Evolutionary conservation across 1,140 invertebrate genomes (phyloP).

Genomic region (Atopsyche davidsoni): DNA sequence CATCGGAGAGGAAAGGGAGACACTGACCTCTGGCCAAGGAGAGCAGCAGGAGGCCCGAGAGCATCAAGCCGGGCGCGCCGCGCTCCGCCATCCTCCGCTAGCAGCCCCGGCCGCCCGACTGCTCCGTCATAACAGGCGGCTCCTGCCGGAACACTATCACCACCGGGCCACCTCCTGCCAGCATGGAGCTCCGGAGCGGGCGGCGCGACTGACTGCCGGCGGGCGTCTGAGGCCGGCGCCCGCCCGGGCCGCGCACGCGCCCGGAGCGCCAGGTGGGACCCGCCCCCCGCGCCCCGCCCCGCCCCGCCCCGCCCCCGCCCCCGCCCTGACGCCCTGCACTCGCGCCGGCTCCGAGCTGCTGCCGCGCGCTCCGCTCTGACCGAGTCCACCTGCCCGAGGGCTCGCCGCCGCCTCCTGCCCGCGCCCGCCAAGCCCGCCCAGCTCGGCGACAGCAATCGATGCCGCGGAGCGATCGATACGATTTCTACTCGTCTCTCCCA

Average conservation of each 20-base stretch:
- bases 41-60: slow-evolving; percentile 17
- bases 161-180: slow-evolving; percentile 35
- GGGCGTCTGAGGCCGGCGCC: slow-evolving; percentile 35
- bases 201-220: slow-evolving; percentile 41
- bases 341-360: neutral
- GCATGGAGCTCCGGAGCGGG: slow-evolving; percentile 41
- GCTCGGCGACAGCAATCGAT: too few relatives aligned
- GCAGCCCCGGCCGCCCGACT: slow-evolving; percentile 32
- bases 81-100: slow-evolving; percentile 25
- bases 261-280: too few relatives aligned
- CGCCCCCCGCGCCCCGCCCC: slow-evolving; percentile 31
- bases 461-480: too few relatives aligned
- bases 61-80: slow-evolving; percentile 13
- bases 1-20: neutral
- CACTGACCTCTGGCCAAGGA: slow-evolving; percentile 24
- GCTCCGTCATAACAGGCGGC: slow-evolving; percentile 20
- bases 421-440: too few relatives aligned
- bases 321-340: too few relatives aligned
- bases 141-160: slow-evolving; percentile 13
- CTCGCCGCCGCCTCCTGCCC: neutral
- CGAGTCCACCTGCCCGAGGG: neutral
- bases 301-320: slow-evolving; percentile 12
- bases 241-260: slow-evolving; percentile 27
- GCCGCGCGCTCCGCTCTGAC: neutral
- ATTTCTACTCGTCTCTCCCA: too few relatives aligned